Conservation (phyloP, 35 echinoderm and acorn worm species). For the Acanthaster planci region DNA sequence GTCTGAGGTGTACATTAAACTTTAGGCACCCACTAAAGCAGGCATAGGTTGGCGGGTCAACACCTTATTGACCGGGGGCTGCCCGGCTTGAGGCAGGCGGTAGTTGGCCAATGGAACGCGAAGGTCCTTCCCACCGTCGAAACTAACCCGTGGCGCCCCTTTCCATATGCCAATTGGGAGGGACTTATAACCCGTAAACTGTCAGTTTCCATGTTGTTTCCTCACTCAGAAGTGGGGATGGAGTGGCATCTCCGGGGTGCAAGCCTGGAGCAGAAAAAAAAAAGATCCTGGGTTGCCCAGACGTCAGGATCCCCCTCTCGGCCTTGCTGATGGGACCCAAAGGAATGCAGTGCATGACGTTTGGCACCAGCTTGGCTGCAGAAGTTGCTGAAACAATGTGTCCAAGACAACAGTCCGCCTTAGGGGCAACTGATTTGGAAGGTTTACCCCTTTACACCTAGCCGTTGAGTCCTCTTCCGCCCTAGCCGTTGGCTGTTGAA, state of each 20-base stretch:
- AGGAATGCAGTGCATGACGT: slow-evolving; percentile 63
- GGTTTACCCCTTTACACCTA: too few relatives aligned
- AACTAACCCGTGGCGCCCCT: slow-evolving; percentile 24
- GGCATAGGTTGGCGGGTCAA: too few relatives aligned
- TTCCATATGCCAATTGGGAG: slow-evolving; percentile 7
- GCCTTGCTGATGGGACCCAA: slow-evolving; percentile 54
- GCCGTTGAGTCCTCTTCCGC: too few relatives aligned
- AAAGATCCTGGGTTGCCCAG: slow-evolving; percentile 22
- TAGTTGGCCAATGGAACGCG: too few relatives aligned
- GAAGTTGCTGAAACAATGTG: too few relatives aligned
- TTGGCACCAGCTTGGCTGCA: too few relatives aligned
- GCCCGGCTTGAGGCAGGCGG: too few relatives aligned
- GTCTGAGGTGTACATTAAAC: too few relatives aligned
- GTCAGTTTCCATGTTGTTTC: background rate
- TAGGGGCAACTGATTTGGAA: slow-evolving; percentile 47
- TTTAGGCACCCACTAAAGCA: too few relatives aligned
- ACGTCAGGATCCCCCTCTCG: slow-evolving; percentile 57
- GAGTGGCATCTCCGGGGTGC: slow-evolving; percentile 56
- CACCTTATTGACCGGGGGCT: too few relatives aligned
- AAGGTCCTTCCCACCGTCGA: slow-evolving; percentile 8
- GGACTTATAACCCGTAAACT: slow-evolving; percentile 10
- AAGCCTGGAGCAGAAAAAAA: slow-evolving; percentile 35
- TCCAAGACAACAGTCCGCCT: too few relatives aligned
- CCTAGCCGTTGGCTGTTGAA: too few relatives aligned
- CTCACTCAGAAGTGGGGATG: slow-evolving; percentile 16